These are phyloP conservation scores for Gonioctena quinquepunctata DNA, from an alignment of 1,140 invertebrate species.

Conservation along the genomic window DNA sequence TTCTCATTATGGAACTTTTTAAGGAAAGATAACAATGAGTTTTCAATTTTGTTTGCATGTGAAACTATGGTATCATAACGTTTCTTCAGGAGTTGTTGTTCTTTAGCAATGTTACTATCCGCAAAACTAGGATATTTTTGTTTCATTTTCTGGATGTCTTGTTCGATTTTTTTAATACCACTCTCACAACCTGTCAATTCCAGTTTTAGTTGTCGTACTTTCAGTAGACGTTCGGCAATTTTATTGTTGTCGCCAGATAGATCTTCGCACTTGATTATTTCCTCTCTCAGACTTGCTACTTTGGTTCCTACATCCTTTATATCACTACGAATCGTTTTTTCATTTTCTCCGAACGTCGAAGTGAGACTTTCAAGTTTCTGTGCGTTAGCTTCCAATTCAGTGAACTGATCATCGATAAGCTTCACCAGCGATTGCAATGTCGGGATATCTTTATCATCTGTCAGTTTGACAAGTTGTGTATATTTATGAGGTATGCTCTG, in stretches of 20 bases:
- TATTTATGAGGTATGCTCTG: slow-evolving; percentile 79
- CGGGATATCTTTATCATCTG: slow-evolving; percentile 71
- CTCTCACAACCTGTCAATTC: slow-evolving; percentile 69
- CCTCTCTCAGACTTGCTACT: slow-evolving; percentile 78
- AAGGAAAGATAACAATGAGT: slow-evolving; percentile 77
- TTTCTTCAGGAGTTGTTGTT: slow-evolving; percentile 76
- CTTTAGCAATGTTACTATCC: slow-evolving; percentile 77
- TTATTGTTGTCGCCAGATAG: slow-evolving; percentile 84
- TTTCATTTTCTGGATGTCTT: slow-evolving; percentile 72
- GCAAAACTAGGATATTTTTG: slow-evolving; percentile 78
- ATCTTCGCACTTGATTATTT: slow-evolving; percentile 89
- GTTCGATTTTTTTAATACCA: slow-evolving; percentile 69
- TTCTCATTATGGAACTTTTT: slow-evolving; percentile 89
- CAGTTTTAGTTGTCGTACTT: slow-evolving; percentile 70
- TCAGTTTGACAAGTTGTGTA: slow-evolving; percentile 78
- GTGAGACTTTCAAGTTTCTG: slow-evolving; percentile 75
- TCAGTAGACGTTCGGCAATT: slow-evolving; percentile 77
- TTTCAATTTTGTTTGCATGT: slow-evolving; percentile 80
- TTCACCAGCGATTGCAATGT: slow-evolving; percentile 71
- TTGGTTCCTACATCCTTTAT: slow-evolving; percentile 72
- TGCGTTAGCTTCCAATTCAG: slow-evolving; percentile 72
- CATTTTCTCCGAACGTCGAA: slow-evolving; percentile 71
- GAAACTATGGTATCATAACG: slow-evolving; percentile 72
- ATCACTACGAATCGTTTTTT: slow-evolving; percentile 70
- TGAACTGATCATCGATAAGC: slow-evolving; percentile 78